Percentiles rank a stretch among this genome's conserved stretches.
These are phyloP conservation scores for Andrena hattorfiana DNA, from an alignment of 2,888 invertebrate species.

Conservation along the genomic window DNA sequence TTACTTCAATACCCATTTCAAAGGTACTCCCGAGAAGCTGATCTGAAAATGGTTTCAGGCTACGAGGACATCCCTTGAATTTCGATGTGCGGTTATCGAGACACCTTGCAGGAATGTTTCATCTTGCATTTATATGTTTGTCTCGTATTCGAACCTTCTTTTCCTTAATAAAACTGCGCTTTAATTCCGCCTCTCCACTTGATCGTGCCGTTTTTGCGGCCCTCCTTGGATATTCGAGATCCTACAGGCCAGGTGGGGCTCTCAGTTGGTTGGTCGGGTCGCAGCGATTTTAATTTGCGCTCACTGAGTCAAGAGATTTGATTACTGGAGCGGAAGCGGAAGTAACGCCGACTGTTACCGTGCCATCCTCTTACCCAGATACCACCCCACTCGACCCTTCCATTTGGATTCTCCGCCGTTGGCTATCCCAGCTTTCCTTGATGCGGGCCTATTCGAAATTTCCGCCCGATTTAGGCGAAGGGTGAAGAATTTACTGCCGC, in stretches of 20 bases:
- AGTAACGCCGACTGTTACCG: constrained; percentile 78
- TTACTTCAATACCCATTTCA: too few relatives aligned
- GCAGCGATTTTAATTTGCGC: constrained; percentile 76
- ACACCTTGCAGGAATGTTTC: too few relatives aligned
- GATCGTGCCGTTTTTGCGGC: not conserved
- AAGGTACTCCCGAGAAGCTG: too few relatives aligned
- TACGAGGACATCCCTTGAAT: too few relatives aligned
- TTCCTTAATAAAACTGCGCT: not conserved
- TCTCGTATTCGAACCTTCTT: not conserved
- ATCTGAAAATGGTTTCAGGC: too few relatives aligned
- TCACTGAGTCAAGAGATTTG: constrained; percentile 79
- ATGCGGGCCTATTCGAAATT: constrained; percentile 38
- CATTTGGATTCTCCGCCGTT: constrained; percentile 12
- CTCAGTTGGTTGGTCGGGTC: constrained; percentile 51
- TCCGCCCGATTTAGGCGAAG: constrained; percentile 6
- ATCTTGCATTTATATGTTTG: too few relatives aligned
- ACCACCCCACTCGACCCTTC: constrained; percentile 23
- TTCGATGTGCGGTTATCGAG: too few relatives aligned
- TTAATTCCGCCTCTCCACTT: not conserved
- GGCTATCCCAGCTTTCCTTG: constrained; percentile 29
- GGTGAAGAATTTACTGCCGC: constrained; percentile 26
- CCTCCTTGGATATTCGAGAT: not conserved
- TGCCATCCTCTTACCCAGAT: constrained; percentile 39
- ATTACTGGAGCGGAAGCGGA: constrained; percentile 80
- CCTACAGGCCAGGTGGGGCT: constrained; percentile 16